These are phyloP conservation scores for Luehdorfia chinensis DNA, from an alignment of 1,140 invertebrate genomes.

Conservation along the genomic window DNA sequence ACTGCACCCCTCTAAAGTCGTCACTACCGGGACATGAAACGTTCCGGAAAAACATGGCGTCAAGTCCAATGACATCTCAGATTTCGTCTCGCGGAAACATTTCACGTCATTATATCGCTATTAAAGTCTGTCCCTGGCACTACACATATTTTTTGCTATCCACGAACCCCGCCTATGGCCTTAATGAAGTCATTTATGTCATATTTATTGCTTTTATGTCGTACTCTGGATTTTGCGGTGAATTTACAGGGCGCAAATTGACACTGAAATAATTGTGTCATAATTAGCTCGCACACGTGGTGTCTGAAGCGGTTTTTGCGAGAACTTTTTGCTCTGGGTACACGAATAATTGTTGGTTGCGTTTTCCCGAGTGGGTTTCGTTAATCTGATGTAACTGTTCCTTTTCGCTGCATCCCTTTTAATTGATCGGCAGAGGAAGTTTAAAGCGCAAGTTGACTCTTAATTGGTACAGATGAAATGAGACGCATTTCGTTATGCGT, in stretches of 20 bases:
- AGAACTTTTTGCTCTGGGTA: constrained; percentile 19
- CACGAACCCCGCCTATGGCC: constrained; percentile 46
- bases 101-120: constrained; percentile 67
- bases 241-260: constrained; percentile 72
- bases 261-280: constrained; percentile 43
- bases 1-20: not conserved
- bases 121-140: constrained; percentile 44
- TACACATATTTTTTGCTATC: constrained; percentile 64
- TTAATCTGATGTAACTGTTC: constrained; percentile 20
- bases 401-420: constrained; percentile 15
- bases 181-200: constrained; percentile 75
- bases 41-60: constrained; percentile 35
- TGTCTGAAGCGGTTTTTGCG: constrained; percentile 21
- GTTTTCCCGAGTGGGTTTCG: constrained; percentile 13
- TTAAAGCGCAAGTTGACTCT: constrained; percentile 12
- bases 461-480: constrained; percentile 3
- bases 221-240: constrained; percentile 61
- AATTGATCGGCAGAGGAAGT: constrained; percentile 7
- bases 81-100: constrained; percentile 62
- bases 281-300: constrained; percentile 53
- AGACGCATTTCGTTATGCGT: not conserved
- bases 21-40: constrained; percentile 3
- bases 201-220: constrained; percentile 73
- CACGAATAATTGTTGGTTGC: constrained; percentile 9
- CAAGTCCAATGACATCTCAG: constrained; percentile 50